Base-by-base conservation (phyloP, 2,797 vertebrate genomes). In the Microchirus variegatus region DNA sequence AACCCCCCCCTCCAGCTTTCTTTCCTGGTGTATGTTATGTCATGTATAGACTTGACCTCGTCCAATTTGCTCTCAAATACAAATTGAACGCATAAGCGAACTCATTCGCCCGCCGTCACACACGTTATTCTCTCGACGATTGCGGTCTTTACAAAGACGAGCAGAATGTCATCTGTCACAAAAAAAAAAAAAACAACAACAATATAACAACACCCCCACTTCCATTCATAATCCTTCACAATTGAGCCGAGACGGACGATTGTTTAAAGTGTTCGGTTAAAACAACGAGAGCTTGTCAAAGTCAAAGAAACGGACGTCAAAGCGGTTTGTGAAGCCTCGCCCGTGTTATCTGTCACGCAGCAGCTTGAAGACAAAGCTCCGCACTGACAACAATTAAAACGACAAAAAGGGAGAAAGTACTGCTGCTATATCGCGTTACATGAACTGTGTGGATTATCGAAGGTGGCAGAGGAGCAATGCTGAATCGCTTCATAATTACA, bases 261-360 rank as follows among this genome's bases (percentile, higher is more conserved):
- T 66, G 49, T 52, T 63, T 37, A 26, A 76, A 71, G 2, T 65
- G 19, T 16, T 50, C 40, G 58, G 58, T 45, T 15, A 42, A 19
- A 42, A n/a, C n/a, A 56, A 67, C 62, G 31, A 31, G 26, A 72
- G 66, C 37, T 38, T 70, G 72, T 75, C 77, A 72, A 72, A 26
- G 37, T 69, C 8, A 57, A 57, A 38, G n/a, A 54, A 41, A 50
- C 56, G 59, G 49, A 59, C 66, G 63, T 48, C 55, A 51, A 26
- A 52, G 14, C 14, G 55, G 36, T 35, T n/a, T n/a, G 52, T 58
- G 45, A 15, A 1, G 36, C 18, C 36, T 15, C 47, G 4, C 13
- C 31, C 52, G 16, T 35, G 53, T 14, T 58, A 51, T 55, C 31
- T 69, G 37, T 50, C 12, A 57, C 45, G 16, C 48, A 38, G 31